These are phyloP conservation scores for Astur gentilis DNA, from an alignment of 2,113 vertebrate species.

Conservation along the genomic window DNA sequence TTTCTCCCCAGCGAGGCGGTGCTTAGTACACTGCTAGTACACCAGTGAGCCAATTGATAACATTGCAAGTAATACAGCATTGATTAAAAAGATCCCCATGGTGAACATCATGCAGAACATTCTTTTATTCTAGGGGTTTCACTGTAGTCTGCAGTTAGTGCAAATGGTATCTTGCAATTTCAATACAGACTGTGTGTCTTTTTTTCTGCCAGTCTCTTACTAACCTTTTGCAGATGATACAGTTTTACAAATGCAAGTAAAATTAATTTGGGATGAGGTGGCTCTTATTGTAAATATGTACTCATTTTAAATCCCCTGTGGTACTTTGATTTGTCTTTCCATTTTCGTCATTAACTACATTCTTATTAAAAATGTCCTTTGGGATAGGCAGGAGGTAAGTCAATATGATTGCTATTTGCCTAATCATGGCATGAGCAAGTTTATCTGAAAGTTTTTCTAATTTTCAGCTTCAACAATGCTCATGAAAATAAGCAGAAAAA, in stretches of 20 bases:
- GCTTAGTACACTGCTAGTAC: conserved; percentile 1
- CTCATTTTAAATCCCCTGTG: conserved; percentile 85
- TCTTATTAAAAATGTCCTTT: conserved; percentile 79
- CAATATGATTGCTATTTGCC: conserved; percentile 66
- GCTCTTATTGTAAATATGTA: conserved; percentile 92
- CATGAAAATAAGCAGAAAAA: conserved; percentile 55
- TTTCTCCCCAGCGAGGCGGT: background rate
- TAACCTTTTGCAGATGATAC: conserved; percentile 58
- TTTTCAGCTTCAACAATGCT: conserved; percentile 62
- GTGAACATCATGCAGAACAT: conserved; percentile 8
- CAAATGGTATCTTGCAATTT: conserved; percentile 28
- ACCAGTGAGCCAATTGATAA: background rate
- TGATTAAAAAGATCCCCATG: background rate
- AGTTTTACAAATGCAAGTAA: conserved; percentile 67
- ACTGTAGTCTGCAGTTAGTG: conserved; percentile 45
- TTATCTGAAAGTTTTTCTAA: conserved; percentile 68
- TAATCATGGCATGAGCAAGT: conserved; percentile 52
- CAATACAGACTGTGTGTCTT: conserved; percentile 21
- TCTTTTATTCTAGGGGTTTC: background rate
- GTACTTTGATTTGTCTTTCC: conserved; percentile 89
- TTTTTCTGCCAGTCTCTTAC: conserved; percentile 57
- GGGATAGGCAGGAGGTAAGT: conserved; percentile 65
- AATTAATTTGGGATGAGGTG: conserved; percentile 76
- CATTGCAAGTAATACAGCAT: background rate
- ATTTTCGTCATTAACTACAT: conserved; percentile 87